Conservation (phyloP, 2,797 vertebrate species). For the Cossypha caffra region DNA sequence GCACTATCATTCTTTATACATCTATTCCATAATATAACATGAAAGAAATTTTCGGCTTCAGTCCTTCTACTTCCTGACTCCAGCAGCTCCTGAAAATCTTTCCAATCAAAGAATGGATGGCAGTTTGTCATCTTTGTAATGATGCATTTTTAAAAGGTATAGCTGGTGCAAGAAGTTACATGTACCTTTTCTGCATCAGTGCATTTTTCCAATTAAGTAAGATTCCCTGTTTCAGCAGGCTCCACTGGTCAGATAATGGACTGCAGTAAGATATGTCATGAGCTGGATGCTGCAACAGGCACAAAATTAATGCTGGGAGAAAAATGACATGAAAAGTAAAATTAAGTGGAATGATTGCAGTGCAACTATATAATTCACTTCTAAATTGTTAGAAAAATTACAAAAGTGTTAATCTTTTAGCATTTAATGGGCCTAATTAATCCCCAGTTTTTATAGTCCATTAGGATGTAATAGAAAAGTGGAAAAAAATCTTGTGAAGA, state of each 20-base stretch:
- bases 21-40: not conserved
- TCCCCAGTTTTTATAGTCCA: not conserved
- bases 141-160: not conserved
- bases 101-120: not conserved
- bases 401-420: not conserved
- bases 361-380: not conserved
- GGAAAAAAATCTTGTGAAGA: not conserved
- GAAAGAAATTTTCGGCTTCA: not conserved
- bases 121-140: not conserved
- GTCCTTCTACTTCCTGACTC: not conserved
- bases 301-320: not conserved
- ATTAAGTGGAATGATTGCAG: not conserved
- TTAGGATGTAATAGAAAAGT: not conserved
- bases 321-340: slow-evolving; percentile 26
- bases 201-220: slow-evolving; percentile 57
- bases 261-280: not conserved
- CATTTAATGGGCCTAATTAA: slow-evolving; percentile 20
- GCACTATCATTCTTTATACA: not conserved
- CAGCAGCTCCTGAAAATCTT: not conserved
- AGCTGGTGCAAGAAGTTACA: not conserved
- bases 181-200: not conserved
- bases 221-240: slow-evolving; percentile 4
- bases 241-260: slow-evolving; percentile 17
- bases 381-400: slow-evolving; percentile 6
- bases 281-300: not conserved